Conservation (phyloP, 1,140 invertebrate genomes). For the Microplitis demolitor region DNA sequence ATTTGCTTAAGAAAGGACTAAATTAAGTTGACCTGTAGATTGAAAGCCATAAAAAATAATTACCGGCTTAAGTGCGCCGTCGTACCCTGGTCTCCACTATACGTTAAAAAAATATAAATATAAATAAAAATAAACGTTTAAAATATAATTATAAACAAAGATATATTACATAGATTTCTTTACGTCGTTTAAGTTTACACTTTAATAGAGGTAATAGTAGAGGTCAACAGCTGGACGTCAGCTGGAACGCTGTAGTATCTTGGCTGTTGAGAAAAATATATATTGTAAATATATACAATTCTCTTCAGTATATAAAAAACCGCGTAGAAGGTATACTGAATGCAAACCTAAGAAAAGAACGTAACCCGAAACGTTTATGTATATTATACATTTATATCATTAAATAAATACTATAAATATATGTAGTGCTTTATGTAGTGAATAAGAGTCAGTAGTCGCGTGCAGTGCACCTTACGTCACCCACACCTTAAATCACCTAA, state of each 20-base stretch:
- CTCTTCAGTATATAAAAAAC: not conserved
- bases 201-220: too few species aligned
- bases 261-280: too few species aligned
- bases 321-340: not conserved
- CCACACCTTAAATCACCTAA: constrained; percentile 27
- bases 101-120: too few species aligned
- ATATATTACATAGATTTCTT: too few species aligned
- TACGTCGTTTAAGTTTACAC: not conserved
- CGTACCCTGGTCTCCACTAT: too few species aligned
- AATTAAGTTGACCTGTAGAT: too few species aligned
- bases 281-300: too few species aligned
- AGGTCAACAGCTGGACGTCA: constrained; percentile 41
- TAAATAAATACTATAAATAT: not conserved
- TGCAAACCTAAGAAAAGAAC: too few species aligned
- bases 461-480: constrained; percentile 29
- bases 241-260: constrained; percentile 33
- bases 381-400: not conserved
- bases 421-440: not conserved
- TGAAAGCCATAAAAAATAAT: too few species aligned
- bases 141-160: not conserved
- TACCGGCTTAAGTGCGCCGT: too few species aligned
- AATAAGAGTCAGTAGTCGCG: not conserved
- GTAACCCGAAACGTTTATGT: not conserved
- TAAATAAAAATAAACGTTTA: not conserved
- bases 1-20: too few species aligned